Conservation (phyloP, 2,797 vertebrate species). For the Phrynocephalus vlangalii region DNA sequence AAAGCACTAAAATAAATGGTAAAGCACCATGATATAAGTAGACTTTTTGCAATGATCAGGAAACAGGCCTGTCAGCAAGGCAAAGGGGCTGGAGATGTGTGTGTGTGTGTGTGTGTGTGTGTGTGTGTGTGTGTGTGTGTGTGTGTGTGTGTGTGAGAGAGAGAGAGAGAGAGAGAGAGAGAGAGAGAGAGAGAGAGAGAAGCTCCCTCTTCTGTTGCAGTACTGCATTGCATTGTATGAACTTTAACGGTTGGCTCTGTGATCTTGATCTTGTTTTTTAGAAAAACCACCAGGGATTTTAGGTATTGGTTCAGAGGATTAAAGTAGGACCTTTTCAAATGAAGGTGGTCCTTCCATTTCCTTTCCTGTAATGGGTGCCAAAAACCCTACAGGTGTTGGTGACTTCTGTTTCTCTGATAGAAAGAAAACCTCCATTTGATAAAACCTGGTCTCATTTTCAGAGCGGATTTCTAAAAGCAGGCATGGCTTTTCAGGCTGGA, state of each 20-base stretch:
- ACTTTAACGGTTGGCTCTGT: neutral
- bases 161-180: too few relatives aligned
- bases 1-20: neutral
- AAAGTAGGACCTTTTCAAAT: neutral
- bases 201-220: neutral
- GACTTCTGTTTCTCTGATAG: neutral
- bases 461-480: neutral
- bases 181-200: neutral
- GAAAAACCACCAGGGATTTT: neutral
- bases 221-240: neutral
- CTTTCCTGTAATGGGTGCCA: neutral
- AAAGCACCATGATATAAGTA: neutral
- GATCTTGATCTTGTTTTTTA: neutral
- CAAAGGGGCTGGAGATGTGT: too few relatives aligned
- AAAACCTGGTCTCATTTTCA: neutral
- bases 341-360: neutral
- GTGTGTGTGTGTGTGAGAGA: too few relatives aligned
- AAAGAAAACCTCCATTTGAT: neutral
- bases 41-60: neutral
- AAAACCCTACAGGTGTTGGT: neutral
- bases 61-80: neutral
- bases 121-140: too few relatives aligned
- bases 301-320: neutral
- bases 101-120: too few relatives aligned
- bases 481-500: neutral